Evolutionary conservation across 2,113 vertebrate genomes (phyloP).

Genomic region (Rhineura floridana): DNA sequence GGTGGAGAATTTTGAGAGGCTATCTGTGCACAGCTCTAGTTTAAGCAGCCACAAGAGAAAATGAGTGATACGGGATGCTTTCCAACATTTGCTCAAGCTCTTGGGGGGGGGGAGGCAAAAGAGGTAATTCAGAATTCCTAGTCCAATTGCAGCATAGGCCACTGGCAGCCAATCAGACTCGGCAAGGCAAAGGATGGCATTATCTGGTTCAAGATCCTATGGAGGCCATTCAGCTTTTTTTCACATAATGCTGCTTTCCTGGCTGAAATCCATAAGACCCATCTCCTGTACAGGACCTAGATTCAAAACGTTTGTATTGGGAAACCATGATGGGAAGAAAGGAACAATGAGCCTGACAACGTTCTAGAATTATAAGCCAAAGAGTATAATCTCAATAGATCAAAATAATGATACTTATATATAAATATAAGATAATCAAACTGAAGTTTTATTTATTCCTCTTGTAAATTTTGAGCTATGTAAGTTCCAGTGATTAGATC

Average conservation of each 20-base stretch:
- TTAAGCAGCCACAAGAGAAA: too few relatives aligned
- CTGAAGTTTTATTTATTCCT: neutral
- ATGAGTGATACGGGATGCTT: neutral
- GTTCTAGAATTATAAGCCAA: neutral
- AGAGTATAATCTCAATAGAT: neutral
- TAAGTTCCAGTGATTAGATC: neutral
- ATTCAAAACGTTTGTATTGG: neutral
- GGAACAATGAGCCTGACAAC: neutral
- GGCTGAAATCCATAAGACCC: neutral
- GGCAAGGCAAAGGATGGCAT: neutral
- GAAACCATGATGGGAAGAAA: neutral
- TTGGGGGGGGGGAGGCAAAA: neutral
- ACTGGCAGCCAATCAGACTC: neutral
- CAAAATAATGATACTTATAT: neutral
- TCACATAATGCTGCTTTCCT: neutral
- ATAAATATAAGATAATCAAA: neutral
- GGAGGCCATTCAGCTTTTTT: neutral
- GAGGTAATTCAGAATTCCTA: neutral
- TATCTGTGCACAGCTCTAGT: too few relatives aligned
- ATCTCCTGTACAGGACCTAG: neutral
- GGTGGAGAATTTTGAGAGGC: too few relatives aligned
- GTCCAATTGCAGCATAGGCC: neutral
- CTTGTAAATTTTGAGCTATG: neutral
- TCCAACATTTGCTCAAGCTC: neutral
- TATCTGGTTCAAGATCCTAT: neutral